Evolutionary conservation across 2,797 vertebrate species (phyloP).

Genomic region (Podarcis siculus): DNA sequence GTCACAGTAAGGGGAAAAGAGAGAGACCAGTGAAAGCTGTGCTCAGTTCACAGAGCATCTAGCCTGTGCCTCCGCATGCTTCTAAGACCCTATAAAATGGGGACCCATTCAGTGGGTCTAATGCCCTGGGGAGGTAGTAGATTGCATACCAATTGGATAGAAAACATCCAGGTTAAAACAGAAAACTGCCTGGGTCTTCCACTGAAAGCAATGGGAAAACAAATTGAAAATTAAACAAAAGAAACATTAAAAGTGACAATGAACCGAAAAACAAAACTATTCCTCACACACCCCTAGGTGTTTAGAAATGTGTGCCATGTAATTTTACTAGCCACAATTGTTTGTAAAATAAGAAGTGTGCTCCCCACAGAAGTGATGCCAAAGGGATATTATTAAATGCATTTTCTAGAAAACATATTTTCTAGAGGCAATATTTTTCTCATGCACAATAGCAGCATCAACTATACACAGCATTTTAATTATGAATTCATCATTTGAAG

Average conservation of each 20-base stretch:
- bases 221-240: neutral
- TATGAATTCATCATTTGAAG: constrained; percentile 6
- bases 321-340: neutral
- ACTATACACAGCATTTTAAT: neutral
- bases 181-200: neutral
- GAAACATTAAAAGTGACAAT: neutral
- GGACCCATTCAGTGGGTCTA: neutral
- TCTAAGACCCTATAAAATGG: neutral
- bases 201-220: neutral
- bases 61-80: neutral
- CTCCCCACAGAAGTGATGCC: neutral
- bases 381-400: neutral
- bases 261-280: neutral
- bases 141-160: neutral
- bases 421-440: neutral
- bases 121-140: neutral
- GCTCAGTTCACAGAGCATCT: neutral
- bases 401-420: neutral
- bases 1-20: neutral
- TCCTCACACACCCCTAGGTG: neutral
- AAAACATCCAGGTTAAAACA: neutral
- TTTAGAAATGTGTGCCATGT: neutral
- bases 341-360: neutral
- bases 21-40: neutral
- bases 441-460: constrained; percentile 12